phyloP scores from a whole-genome alignment of 2,113 vertebrate species.

The Ceyx cyanopectus region DNA sequence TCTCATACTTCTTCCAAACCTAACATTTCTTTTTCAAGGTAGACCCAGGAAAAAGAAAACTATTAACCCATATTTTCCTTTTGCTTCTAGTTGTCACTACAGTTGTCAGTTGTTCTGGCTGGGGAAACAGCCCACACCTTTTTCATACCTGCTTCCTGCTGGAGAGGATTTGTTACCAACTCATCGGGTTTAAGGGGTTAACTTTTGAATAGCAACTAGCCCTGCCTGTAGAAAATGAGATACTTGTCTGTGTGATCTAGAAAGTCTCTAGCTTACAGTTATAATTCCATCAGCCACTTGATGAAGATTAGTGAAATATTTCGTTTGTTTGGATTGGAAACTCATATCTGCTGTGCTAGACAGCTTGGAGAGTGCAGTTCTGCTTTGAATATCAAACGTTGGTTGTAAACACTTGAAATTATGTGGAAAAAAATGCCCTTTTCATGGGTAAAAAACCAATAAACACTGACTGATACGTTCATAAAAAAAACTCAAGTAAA shows the following conservation, averaged over 20 bases:
- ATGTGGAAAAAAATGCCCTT: background rate
- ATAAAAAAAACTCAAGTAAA: background rate
- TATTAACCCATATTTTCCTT: background rate
- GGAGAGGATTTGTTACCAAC: background rate
- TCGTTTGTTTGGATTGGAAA: background rate
- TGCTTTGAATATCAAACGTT: background rate
- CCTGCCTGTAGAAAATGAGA: background rate
- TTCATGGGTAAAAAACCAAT: background rate
- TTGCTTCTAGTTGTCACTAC: background rate
- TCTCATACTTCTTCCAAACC: background rate
- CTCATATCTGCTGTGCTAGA: background rate
- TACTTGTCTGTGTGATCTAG: background rate
- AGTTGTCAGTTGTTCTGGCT: background rate
- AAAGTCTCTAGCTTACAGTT: background rate
- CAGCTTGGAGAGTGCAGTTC: background rate
- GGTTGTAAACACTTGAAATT: background rate
- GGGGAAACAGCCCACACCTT: background rate
- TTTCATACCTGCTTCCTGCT: background rate
- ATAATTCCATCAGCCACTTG: background rate
- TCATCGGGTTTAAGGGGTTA: background rate
- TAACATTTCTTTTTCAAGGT: background rate
- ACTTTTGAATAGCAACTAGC: background rate
- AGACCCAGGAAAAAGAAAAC: background rate
- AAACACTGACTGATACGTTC: background rate
- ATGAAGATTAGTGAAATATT: background rate